Percentiles rank a stretch among this genome's conserved stretches.
Evolutionary conservation across 2,888 invertebrate species (phyloP).

Genomic region (Lasiommata megera): DNA sequence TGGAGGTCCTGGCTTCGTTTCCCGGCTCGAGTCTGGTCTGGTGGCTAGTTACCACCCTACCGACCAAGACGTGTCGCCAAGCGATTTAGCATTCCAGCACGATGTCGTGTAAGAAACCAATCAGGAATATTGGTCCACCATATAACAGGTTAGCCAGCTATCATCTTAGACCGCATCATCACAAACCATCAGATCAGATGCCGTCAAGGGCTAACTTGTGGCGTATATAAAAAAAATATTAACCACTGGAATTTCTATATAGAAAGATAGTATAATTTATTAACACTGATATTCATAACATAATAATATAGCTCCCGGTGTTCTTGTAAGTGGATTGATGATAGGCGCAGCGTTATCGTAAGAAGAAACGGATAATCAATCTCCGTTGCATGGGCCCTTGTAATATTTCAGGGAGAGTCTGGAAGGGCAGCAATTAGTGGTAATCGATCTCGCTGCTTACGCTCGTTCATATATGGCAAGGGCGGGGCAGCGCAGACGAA

Average conservation of each 20-base stretch:
- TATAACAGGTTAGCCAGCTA: no score
- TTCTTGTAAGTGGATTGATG: conserved; percentile 23
- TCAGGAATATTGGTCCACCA: no score
- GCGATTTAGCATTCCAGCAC: no score
- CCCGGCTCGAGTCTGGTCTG: no score
- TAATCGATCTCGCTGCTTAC: conserved; percentile 75
- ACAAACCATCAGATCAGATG: no score
- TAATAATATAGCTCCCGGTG: conserved; percentile 21
- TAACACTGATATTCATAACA: conserved; percentile 12
- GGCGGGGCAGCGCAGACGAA: conserved; percentile 47
- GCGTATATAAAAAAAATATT: neutral
- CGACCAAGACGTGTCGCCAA: no score
- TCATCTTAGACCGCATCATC: no score
- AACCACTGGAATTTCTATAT: conserved; percentile 3
- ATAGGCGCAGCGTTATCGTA: conserved; percentile 39
- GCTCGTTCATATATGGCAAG: conserved; percentile 66
- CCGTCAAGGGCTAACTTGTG: no score
- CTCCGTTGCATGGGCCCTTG: conserved; percentile 30
- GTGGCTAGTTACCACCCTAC: no score
- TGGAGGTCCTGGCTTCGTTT: no score
- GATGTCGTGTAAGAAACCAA: no score
- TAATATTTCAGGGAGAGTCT: conserved; percentile 53
- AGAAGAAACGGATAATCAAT: conserved; percentile 30
- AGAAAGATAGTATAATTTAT: conserved; percentile 18
- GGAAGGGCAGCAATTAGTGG: conserved; percentile 71